Evolutionary conservation across 2,888 invertebrate genomes (phyloP), one percentile per base, ranked within the genome.

Genomic region (Andrena bucephala): DNA sequence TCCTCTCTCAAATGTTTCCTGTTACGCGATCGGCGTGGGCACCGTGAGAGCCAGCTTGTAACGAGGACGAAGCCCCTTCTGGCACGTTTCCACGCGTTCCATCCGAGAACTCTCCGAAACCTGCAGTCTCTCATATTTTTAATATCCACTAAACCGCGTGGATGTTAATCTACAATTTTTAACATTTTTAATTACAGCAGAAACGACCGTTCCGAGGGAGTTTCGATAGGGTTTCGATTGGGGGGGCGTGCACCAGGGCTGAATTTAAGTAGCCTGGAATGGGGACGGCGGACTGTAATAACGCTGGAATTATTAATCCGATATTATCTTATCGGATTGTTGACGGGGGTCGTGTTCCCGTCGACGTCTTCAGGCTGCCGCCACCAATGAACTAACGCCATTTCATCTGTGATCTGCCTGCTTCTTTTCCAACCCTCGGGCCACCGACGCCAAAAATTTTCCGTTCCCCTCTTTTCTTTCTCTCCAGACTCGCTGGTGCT

Each of bases 361-460:
- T 78, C 68, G 66, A 60, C 50, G 65, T 68, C 52, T 69, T 2
- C 60, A 52, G 33, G 20, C n/a, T 31, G 42, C 27, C 59, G 78
- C 29, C 48, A 27, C 50, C 67, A 36, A 66, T 20, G 68, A 68
- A 42, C 66, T 60, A 83, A 83, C 66, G 48, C 16, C 72, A 24
- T 29, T 52, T 78, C 78, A 70, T 73, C 68, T 78, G 54, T 72
- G 84, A 85, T 84, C 84, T 71, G 74, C 69, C 80, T 27, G 50
- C 71, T 65, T 84, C 84, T 74, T 54, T 54, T 70, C 60, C 63
- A 59, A 36, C 71, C 74, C 74, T 54, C 48, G 16, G 60, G 71
- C 54, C 68, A 59, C 57, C 57, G 75, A 83, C 78, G 72, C 72
- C 65, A 62, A 75, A 65, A 71, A 71, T 76, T 72, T 78, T 52